A percentile compares a stretch with the other conserved stretches of the same genome.
Evolutionary conservation across 2,797 vertebrate genomes (phyloP).

Genomic region (Danio aesculapii): DNA sequence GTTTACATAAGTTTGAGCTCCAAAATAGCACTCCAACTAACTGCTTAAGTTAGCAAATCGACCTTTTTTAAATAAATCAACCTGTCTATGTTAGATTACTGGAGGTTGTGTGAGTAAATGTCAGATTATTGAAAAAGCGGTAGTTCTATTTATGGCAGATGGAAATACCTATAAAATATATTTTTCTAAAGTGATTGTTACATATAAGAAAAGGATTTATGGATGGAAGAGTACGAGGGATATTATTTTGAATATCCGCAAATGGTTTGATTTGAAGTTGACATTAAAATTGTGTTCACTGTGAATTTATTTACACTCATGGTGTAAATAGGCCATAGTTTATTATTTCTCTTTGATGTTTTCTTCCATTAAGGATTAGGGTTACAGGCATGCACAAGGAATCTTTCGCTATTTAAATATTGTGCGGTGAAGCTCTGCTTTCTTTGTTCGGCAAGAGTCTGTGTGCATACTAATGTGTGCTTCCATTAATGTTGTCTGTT

Average conservation of each 20-base stretch:
- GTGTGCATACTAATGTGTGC: constrained; percentile 24
- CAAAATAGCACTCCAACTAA: not conserved
- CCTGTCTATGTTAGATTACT: not conserved
- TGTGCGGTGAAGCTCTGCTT: constrained; percentile 2
- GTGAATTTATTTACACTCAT: not conserved
- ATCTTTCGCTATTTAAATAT: constrained; percentile 25
- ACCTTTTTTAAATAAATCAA: not conserved
- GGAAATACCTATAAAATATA: not conserved
- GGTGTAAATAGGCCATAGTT: constrained; percentile 4
- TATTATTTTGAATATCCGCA: too few species aligned
- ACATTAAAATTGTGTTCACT: not conserved
- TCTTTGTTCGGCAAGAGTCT: constrained; percentile 30
- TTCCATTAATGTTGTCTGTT: constrained; percentile 1
- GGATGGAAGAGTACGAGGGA: not conserved
- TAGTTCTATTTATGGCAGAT: too few species aligned
- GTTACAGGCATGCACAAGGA: constrained; percentile 5
- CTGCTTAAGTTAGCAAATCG: not conserved
- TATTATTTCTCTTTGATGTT: constrained; percentile 25
- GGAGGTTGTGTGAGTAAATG: not conserved
- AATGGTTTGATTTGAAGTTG: not conserved
- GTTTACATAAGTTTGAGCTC: too few species aligned
- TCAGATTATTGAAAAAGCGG: not conserved
- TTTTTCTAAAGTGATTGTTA: not conserved
- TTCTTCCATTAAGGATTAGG: constrained; percentile 8
- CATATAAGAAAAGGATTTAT: not conserved